Conservation (phyloP, 2,888 invertebrate genomes). For the Anthophora plumipes region DNA sequence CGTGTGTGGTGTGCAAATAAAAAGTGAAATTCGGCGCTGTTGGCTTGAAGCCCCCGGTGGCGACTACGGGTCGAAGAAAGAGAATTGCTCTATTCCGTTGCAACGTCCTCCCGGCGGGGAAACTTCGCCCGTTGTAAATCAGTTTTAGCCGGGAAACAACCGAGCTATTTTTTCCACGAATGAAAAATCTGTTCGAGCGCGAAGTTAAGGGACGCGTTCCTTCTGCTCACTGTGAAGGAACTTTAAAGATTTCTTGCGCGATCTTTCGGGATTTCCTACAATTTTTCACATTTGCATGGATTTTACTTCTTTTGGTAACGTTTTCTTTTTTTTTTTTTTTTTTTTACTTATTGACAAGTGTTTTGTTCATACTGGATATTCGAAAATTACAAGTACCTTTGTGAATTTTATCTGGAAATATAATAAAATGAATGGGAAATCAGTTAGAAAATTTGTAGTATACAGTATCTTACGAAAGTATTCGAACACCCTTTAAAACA, state of each 20-base stretch:
- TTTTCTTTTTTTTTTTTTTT: too few species aligned
- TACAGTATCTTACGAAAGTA: too few species aligned
- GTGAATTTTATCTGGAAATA: too few species aligned
- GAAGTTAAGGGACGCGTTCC: not conserved
- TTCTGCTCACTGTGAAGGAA: not conserved
- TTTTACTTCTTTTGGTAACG: too few species aligned
- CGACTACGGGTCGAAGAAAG: conserved; percentile 12
- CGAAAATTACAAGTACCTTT: too few species aligned
- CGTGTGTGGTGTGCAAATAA: conserved; percentile 20
- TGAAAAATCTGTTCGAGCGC: conserved; percentile 5
- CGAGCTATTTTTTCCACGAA: conserved; percentile 7
- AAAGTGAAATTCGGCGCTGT: conserved; percentile 32
- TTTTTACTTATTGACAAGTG: too few species aligned
- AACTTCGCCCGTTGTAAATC: conserved; percentile 45
- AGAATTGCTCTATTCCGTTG: conserved; percentile 9
- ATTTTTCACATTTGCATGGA: not conserved
- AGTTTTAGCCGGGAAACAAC: conserved; percentile 8
- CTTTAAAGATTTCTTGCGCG: not conserved
- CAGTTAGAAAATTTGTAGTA: too few species aligned
- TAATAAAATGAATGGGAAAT: too few species aligned
- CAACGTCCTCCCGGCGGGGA: not conserved
- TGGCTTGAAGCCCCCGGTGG: not conserved
- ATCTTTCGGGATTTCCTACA: not conserved
- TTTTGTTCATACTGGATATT: too few species aligned
- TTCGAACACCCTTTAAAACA: too few species aligned